Evolutionary conservation across 2,797 vertebrate species (phyloP).

Genomic region (Lepilemur ruficaudatus): DNA sequence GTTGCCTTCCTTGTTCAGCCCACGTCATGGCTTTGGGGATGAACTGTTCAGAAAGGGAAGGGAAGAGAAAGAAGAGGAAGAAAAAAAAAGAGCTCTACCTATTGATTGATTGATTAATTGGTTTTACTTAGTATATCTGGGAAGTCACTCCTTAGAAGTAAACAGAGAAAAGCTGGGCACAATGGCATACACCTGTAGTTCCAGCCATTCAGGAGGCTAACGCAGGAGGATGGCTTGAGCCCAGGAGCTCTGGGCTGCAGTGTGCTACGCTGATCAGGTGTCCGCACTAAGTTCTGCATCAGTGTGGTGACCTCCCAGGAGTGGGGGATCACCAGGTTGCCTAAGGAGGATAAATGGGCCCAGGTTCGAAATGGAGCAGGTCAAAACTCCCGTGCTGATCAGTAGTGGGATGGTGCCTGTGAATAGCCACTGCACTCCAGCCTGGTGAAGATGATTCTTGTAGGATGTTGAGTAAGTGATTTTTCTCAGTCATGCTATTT

Average conservation of each 20-base stretch:
- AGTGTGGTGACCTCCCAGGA: background rate
- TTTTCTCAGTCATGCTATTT: background rate
- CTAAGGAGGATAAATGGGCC: background rate
- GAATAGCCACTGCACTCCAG: background rate
- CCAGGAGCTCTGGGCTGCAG: background rate
- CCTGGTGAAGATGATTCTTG: accelerated
- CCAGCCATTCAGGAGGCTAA: background rate
- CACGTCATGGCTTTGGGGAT: background rate
- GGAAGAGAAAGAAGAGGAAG: background rate
- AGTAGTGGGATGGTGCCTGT: background rate
- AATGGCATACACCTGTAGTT: background rate
- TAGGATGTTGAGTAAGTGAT: background rate
- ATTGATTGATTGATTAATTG: background rate
- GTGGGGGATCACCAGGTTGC: background rate
- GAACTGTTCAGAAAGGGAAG: background rate
- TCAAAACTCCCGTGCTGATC: background rate
- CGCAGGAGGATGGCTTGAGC: background rate
- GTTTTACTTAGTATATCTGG: background rate
- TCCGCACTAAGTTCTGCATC: background rate
- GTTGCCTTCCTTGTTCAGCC: background rate
- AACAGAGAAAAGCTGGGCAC: background rate
- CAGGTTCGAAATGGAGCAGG: background rate
- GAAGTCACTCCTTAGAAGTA: background rate
- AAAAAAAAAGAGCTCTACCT: background rate
- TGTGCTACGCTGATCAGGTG: background rate